phyloP scores from a whole-genome alignment of 2,113 vertebrate species.

The Neoarius graeffei region DNA sequence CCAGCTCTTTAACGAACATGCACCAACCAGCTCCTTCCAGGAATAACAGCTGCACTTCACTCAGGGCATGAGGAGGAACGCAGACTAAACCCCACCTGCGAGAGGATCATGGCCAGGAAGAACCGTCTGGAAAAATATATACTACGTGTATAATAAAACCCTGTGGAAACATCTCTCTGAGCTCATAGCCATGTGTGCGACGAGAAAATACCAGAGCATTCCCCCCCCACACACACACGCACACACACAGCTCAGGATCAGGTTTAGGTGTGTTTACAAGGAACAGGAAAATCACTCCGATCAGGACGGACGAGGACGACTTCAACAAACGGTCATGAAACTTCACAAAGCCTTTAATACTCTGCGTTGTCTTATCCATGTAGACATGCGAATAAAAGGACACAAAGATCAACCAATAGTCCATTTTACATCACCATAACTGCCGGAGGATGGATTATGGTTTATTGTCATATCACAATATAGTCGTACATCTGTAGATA shows the following conservation, averaged over 20 bases:
- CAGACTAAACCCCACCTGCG: not conserved
- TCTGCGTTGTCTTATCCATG: not conserved
- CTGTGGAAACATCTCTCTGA: not conserved
- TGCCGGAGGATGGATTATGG: too few relatives aligned
- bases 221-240: not conserved
- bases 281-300: constrained; percentile 10
- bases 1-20: not conserved
- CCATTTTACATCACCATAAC: not conserved
- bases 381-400: not conserved
- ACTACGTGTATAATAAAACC: too few relatives aligned
- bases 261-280: constrained; percentile 13
- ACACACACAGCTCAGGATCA: not conserved
- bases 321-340: not conserved
- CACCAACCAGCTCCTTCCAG: not conserved
- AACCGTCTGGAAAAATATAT: too few relatives aligned
- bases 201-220: not conserved
- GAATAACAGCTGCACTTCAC: not conserved
- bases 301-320: not conserved
- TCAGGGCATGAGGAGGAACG: not conserved
- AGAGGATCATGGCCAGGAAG: not conserved
- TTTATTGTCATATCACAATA: not conserved
- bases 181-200: not conserved
- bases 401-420: too few relatives aligned
- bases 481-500: too few relatives aligned
- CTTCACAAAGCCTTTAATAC: not conserved